phyloP scores from a whole-genome alignment of 2,888 invertebrate genomes.

The Oxytorus armatus region DNA sequence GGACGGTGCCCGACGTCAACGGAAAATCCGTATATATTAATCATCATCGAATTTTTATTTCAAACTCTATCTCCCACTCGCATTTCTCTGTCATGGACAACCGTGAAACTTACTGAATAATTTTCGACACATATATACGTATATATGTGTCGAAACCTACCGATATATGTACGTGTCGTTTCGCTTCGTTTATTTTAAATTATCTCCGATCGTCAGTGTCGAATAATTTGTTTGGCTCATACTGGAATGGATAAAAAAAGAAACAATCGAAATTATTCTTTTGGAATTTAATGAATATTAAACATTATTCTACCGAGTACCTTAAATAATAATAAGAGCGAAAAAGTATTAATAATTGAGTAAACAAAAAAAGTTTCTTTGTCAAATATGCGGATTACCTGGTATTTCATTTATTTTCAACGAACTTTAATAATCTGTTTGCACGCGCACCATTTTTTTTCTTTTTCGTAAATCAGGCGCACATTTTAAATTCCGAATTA shows the following conservation, averaged over 20 bases:
- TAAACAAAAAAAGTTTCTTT: no score
- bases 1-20: conserved; percentile 57
- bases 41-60: conserved; percentile 61
- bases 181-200: conserved; percentile 37
- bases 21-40: conserved; percentile 58
- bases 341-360: no score
- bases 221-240: conserved; percentile 19
- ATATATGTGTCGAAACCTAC: neutral
- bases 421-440: no score
- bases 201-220: conserved; percentile 34
- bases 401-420: no score
- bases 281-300: neutral
- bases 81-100: conserved; percentile 13
- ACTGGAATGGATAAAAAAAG: neutral
- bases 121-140: conserved; percentile 1
- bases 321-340: no score
- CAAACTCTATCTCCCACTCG: conserved; percentile 22
- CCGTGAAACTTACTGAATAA: conserved; percentile 22
- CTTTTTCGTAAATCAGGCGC: no score
- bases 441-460: no score
- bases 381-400: neutral
- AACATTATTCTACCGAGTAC: neutral
- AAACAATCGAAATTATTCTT: conserved; percentile 1
- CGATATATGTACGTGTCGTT: neutral
- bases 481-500: no score